A percentile compares a stretch with the other conserved stretches of the same genome.
These are phyloP conservation scores for Calliphora vicina DNA, from an alignment of 1,140 invertebrate species.

Conservation along the genomic window DNA sequence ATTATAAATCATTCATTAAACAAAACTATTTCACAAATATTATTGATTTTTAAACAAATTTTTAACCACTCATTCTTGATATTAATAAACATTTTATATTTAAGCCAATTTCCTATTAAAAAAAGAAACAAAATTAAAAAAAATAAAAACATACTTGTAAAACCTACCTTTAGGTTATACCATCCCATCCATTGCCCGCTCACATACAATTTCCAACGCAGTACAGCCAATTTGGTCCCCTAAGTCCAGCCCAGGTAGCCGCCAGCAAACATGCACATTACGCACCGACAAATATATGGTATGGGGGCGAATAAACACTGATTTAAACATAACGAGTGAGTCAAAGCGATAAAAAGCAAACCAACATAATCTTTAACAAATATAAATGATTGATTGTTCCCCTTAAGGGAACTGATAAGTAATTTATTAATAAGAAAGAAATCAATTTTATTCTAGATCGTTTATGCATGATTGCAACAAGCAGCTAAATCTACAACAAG, in stretches of 20 bases:
- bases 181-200: slow-evolving; percentile 82
- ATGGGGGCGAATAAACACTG: slow-evolving; percentile 69
- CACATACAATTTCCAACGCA: slow-evolving; percentile 81
- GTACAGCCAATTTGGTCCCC: slow-evolving; percentile 70
- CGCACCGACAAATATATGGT: slow-evolving; percentile 77
- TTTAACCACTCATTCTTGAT: neutral
- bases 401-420: no score
- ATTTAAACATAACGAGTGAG: slow-evolving; percentile 58
- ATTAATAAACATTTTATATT: neutral
- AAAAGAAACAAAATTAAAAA: no score
- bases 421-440: neutral
- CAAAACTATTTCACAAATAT: no score
- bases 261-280: slow-evolving; percentile 72
- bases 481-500: slow-evolving; percentile 21
- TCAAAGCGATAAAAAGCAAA: slow-evolving; percentile 47
- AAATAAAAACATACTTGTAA: neutral
- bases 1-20: no score
- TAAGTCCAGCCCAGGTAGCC: slow-evolving; percentile 74
- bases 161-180: slow-evolving; percentile 54
- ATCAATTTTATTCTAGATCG: slow-evolving; percentile 45
- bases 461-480: slow-evolving; percentile 52
- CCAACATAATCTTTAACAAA: neutral
- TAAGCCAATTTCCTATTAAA: neutral
- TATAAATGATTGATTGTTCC: neutral
- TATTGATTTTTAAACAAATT: no score